Conservation (phyloP, 2,113 vertebrate species). For the Copsychus sechellarum region DNA sequence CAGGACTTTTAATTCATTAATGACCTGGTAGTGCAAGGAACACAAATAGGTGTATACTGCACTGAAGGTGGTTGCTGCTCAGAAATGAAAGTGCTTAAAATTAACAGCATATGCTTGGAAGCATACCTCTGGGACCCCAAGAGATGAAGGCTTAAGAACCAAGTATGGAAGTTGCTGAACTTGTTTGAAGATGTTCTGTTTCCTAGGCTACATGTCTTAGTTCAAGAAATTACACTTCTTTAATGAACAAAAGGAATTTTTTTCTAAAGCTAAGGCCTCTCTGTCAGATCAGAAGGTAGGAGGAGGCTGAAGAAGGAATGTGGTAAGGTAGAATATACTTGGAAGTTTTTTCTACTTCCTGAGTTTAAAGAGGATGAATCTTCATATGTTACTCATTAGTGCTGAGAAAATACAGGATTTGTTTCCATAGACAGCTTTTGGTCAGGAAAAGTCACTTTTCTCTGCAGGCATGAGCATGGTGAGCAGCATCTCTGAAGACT, state of each 20-base stretch:
- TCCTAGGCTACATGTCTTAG: not conserved
- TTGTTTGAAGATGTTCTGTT: not conserved
- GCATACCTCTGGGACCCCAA: not conserved
- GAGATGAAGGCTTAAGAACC: not conserved
- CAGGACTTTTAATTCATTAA: not conserved
- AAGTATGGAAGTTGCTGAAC: not conserved
- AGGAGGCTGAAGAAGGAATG: not conserved
- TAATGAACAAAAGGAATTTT: not conserved
- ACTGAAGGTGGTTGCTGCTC: not conserved
- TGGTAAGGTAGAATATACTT: not conserved
- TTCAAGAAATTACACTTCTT: not conserved
- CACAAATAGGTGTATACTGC: accelerated
- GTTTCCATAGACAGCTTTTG: not conserved
- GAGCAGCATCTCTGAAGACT: not conserved
- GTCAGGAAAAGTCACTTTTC: not conserved
- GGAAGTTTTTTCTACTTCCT: not conserved
- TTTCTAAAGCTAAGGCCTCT: not conserved
- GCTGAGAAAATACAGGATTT: not conserved
- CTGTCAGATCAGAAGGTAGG: not conserved
- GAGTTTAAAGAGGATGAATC: not conserved
- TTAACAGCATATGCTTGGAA: not conserved
- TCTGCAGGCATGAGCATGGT: not conserved
- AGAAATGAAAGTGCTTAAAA: not conserved
- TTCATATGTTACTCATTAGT: not conserved
- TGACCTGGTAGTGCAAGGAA: not conserved